A percentile compares a stretch with the other conserved stretches of the same genome.
Conservation (phyloP, 2,113 vertebrate species). For the Toxotes jaculatrix region DNA sequence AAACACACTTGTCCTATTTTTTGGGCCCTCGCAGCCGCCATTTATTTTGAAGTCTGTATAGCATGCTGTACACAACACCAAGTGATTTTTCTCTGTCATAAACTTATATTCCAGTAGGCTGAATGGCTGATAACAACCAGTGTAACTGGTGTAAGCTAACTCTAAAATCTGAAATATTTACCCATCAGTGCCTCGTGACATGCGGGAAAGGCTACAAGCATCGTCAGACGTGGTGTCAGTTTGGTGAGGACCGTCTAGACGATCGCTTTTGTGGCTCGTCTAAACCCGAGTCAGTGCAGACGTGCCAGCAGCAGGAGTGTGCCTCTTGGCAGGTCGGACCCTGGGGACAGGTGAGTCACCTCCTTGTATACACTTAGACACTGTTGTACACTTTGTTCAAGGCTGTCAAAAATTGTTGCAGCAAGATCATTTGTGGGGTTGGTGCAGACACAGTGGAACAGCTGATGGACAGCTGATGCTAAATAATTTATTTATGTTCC, state of each 20-base stretch:
- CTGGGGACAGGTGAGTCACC: slow-evolving; percentile 93
- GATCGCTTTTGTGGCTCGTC: slow-evolving; percentile 89
- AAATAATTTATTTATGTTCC: neutral
- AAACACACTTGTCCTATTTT: slow-evolving; percentile 27
- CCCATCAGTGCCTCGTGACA: slow-evolving; percentile 93
- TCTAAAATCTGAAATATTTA: slow-evolving; percentile 7
- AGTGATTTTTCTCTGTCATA: neutral
- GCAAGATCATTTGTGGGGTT: neutral
- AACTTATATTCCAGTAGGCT: neutral
- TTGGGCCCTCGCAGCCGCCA: neutral
- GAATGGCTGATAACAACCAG: neutral
- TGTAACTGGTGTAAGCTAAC: neutral
- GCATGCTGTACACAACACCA: neutral
- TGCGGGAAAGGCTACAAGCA: slow-evolving; percentile 97
- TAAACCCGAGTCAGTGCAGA: slow-evolving; percentile 91
- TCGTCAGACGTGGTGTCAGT: slow-evolving; percentile 97
- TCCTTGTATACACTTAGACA: neutral
- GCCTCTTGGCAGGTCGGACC: slow-evolving; percentile 97
- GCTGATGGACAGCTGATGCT: neutral
- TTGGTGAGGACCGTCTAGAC: slow-evolving; percentile 91
- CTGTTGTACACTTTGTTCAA: neutral
- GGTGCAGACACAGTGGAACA: neutral
- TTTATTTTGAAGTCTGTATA: slow-evolving; percentile 20
- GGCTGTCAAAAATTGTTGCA: neutral
- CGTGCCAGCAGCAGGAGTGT: slow-evolving; percentile 95